These are phyloP conservation scores for Peromyscus maniculatus DNA, from an alignment of 2,113 vertebrate genomes.

Conservation along the genomic window DNA sequence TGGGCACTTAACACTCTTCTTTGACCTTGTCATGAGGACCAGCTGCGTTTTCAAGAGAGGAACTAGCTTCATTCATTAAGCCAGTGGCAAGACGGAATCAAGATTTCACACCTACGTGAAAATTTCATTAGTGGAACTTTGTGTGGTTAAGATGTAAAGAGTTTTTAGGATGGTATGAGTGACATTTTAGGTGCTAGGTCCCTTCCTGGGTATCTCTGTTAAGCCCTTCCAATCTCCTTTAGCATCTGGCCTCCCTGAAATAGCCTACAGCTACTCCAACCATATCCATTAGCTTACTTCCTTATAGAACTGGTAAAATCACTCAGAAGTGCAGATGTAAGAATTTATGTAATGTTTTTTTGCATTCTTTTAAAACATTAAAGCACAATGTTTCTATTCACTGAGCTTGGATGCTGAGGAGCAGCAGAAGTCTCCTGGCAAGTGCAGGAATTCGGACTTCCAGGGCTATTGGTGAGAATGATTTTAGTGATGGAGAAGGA, in stretches of 20 bases:
- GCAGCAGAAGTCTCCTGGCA: not conserved
- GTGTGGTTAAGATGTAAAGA: not conserved
- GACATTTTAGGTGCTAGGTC: not conserved
- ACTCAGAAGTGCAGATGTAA: not conserved
- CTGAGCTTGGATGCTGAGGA: not conserved
- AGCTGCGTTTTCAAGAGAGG: not conserved
- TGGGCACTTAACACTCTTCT: not conserved
- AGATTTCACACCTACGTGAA: not conserved
- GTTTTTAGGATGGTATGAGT: not conserved
- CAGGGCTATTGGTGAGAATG: not conserved
- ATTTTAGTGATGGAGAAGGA: not conserved
- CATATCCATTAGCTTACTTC: not conserved
- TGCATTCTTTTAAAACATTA: not conserved
- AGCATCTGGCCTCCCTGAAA: conserved; percentile 10
- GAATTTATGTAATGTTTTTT: conserved; percentile 11
- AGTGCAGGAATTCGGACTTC: not conserved
- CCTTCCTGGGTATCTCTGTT: not conserved
- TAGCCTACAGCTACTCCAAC: not conserved
- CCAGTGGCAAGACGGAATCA: not conserved
- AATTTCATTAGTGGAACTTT: not conserved
- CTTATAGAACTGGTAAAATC: not conserved
- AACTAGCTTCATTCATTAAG: not conserved
- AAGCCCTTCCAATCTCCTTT: not conserved
- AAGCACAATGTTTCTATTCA: not conserved
- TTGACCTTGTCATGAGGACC: not conserved